Percentiles rank a stretch among this genome's conserved stretches.
phyloP scores from a whole-genome alignment of 2,888 invertebrate species.

The Cryptocheilus praepositus region DNA sequence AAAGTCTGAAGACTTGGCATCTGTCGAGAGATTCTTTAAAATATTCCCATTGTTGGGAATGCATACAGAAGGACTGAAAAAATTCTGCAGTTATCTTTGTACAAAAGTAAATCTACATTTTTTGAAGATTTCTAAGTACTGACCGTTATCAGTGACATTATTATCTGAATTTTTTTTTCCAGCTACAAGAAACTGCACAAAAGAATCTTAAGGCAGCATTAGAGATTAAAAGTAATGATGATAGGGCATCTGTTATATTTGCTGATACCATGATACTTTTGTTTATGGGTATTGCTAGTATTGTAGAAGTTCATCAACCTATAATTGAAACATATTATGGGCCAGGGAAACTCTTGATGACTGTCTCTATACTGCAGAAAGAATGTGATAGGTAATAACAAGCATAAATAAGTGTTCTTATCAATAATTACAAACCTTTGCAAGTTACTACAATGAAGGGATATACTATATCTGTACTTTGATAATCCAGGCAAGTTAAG shows the following conservation, averaged over 20 bases:
- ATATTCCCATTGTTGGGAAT: constrained; percentile 96
- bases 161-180: constrained; percentile 4
- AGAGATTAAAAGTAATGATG: constrained; percentile 81
- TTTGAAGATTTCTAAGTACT: constrained; percentile 22
- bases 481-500: constrained; percentile 73
- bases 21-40: constrained; percentile 96
- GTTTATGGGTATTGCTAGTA: constrained; percentile 89
- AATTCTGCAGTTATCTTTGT: constrained; percentile 91
- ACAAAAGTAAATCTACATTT: constrained; percentile 79
- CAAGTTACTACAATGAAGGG: constrained; percentile 2
- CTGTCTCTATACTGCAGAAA: constrained; percentile 84
- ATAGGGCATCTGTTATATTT: constrained; percentile 85
- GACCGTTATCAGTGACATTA: constrained; percentile 2
- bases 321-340: constrained; percentile 93
- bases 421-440: background rate
- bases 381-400: constrained; percentile 84
- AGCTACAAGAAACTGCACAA: constrained; percentile 82
- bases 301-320: constrained; percentile 91
- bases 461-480: background rate
- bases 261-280: constrained; percentile 90
- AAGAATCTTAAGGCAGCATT: constrained; percentile 84
- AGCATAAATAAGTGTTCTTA: background rate
- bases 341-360: constrained; percentile 83
- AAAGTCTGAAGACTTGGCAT: constrained; percentile 88
- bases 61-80: constrained; percentile 91